Evolutionary conservation across 2,888 invertebrate genomes (phyloP).

Genomic region (Anthoptus insignis): DNA sequence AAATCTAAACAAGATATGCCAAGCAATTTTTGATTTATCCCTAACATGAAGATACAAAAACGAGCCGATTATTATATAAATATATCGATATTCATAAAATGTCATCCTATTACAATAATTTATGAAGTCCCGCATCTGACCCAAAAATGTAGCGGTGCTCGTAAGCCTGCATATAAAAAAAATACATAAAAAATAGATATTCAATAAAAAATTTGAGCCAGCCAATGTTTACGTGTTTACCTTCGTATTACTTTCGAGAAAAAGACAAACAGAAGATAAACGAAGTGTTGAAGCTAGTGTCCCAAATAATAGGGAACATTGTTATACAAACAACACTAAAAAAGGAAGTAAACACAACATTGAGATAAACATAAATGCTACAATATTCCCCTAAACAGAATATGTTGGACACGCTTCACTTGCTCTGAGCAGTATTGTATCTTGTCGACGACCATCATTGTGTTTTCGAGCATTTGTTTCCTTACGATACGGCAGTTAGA

Average conservation of each 20-base stretch:
- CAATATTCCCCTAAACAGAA: conserved; percentile 78
- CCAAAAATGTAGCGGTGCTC: too few species aligned
- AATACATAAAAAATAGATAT: too few species aligned
- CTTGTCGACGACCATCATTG: conserved; percentile 76
- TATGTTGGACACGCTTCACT: conserved; percentile 81
- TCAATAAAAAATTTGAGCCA: too few species aligned
- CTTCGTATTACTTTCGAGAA: background rate
- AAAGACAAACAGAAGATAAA: background rate
- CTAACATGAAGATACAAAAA: too few species aligned
- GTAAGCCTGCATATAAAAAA: too few species aligned
- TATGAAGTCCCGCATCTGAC: too few species aligned
- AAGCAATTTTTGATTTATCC: too few species aligned
- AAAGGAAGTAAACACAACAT: conserved; percentile 60
- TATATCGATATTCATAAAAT: too few species aligned
- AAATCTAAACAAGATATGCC: too few species aligned
- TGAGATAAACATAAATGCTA: conserved; percentile 70
- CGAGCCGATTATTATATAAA: too few species aligned
- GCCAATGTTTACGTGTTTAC: background rate
- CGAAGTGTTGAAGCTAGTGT: background rate
- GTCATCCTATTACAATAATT: too few species aligned
- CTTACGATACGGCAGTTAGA: conserved; percentile 83
- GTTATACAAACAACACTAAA: conserved; percentile 67
- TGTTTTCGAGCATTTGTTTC: conserved; percentile 84
- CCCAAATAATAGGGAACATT: conserved; percentile 45
- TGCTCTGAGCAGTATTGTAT: conserved; percentile 77